Conservation (phyloP, 1,140 invertebrate genomes). For the Hylaeus volcanicus region DNA sequence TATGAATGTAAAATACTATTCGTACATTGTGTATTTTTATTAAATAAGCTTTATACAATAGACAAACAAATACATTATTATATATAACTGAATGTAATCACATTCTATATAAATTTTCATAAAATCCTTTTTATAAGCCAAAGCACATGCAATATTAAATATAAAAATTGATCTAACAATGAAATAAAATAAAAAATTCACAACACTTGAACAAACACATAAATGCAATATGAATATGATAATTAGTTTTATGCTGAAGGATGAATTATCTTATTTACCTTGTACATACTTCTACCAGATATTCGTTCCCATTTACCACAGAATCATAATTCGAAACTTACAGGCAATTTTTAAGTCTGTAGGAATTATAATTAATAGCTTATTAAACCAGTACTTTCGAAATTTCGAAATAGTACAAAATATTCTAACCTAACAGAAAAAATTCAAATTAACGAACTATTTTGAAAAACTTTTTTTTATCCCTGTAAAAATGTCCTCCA, state of each 20-base stretch:
- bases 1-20: constrained; percentile 23
- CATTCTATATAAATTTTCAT: background rate
- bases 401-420: background rate
- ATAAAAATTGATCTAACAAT: background rate
- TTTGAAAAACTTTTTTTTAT: background rate
- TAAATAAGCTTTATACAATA: background rate
- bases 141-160: background rate
- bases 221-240: background rate
- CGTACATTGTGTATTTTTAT: constrained; percentile 15
- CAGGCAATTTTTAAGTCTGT: background rate
- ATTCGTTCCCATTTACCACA: background rate
- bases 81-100: background rate
- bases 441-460: background rate
- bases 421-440: background rate
- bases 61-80: background rate
- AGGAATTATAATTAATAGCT: background rate
- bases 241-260: background rate
- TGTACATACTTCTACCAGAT: background rate
- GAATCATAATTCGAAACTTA: background rate
- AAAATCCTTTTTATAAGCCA: background rate
- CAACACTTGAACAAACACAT: constrained; percentile 1
- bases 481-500: too few relatives aligned
- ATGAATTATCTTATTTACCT: background rate
- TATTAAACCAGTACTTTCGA: background rate
- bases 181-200: constrained; percentile 3